These are phyloP conservation scores for Tinamus guttatus DNA, from an alignment of 2,113 vertebrate species.

Conservation along the genomic window DNA sequence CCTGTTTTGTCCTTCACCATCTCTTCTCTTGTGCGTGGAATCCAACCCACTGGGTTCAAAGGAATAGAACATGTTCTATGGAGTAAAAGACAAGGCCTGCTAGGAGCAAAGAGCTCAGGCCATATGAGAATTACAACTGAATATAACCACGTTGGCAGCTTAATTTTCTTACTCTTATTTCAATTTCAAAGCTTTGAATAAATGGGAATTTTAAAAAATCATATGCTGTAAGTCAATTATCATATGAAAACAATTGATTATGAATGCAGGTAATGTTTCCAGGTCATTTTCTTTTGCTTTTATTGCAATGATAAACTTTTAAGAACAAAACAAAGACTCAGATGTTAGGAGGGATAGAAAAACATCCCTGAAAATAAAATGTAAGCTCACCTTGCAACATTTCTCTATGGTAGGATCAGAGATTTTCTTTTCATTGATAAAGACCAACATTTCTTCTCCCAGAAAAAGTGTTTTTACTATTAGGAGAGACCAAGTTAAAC, in stretches of 20 bases:
- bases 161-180: neutral
- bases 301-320: neutral
- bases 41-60: neutral
- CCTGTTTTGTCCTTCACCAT: neutral
- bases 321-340: neutral
- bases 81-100: neutral
- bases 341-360: neutral
- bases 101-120: neutral
- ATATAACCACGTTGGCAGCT: neutral
- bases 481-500: neutral
- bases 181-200: neutral
- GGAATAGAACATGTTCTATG: neutral
- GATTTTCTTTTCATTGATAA: neutral
- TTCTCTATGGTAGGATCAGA: neutral
- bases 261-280: neutral
- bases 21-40: neutral
- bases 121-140: accelerated
- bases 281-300: no score
- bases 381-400: neutral
- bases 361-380: neutral
- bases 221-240: neutral
- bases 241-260: neutral
- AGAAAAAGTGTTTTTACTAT: neutral
- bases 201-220: neutral
- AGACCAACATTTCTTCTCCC: neutral